A percentile compares a stretch with the other conserved stretches of the same genome.
These are phyloP conservation scores for Phyllostomus discolor DNA, from an alignment of 2,113 vertebrate species.

Conservation along the genomic window DNA sequence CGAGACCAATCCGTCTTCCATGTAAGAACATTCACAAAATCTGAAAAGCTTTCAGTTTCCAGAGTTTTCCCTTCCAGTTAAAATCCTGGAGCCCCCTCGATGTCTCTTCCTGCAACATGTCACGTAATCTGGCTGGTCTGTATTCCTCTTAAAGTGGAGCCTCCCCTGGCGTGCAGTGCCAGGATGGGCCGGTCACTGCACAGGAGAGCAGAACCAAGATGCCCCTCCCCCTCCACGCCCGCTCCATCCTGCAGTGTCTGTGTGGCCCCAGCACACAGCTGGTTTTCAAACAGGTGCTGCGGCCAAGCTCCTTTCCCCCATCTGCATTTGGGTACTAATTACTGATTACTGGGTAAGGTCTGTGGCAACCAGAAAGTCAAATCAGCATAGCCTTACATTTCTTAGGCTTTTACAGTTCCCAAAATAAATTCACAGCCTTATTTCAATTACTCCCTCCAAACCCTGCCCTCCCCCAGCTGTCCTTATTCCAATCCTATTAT, in stretches of 20 bases:
- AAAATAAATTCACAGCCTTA: not conserved
- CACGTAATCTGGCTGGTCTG: not conserved
- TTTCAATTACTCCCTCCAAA: not conserved
- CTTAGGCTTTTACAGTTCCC: not conserved
- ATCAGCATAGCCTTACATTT: not conserved
- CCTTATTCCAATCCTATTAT: not conserved
- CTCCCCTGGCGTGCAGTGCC: rapidly evolving
- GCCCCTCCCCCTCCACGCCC: not conserved
- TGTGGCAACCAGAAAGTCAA: not conserved
- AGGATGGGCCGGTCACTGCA: not conserved
- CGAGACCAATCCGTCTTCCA: not conserved
- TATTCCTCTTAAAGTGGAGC: not conserved
- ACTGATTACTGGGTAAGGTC: not conserved
- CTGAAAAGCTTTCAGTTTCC: not conserved
- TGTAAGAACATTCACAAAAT: not conserved
- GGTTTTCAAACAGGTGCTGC: not conserved
- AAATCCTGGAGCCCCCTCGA: not conserved
- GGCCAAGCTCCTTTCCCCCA: not conserved
- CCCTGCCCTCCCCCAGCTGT: not conserved
- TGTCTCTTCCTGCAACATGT: not conserved
- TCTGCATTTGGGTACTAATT: not conserved
- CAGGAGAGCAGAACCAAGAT: not conserved
- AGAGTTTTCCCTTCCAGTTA: not conserved
- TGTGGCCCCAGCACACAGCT: rapidly evolving
- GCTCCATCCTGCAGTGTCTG: not conserved